Evolutionary conservation across 2,797 vertebrate species (phyloP).

Genomic region (Todus mexicanus): DNA sequence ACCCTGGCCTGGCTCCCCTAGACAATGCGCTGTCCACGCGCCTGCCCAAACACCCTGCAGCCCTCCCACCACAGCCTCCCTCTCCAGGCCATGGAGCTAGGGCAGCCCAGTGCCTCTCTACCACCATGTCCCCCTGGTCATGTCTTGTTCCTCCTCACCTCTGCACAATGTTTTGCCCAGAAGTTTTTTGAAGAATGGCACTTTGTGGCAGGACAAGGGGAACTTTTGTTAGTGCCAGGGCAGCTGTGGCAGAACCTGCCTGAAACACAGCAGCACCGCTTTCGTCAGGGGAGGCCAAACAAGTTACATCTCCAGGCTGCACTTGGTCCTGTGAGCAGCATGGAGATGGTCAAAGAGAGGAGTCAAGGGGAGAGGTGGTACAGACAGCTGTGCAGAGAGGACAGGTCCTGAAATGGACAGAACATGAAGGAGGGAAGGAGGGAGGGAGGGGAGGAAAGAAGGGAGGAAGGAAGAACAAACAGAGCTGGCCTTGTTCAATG

Average conservation of each 20-base stretch:
- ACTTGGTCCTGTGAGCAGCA: neutral
- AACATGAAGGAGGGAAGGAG: neutral
- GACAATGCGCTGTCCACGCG: neutral
- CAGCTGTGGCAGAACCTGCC: neutral
- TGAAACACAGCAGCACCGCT: neutral
- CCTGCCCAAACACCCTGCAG: neutral
- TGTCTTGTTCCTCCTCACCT: neutral
- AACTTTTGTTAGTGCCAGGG: neutral
- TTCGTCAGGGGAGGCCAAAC: neutral
- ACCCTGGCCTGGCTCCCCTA: neutral
- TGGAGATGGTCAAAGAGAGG: neutral
- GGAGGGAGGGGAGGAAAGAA: neutral
- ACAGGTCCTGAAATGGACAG: neutral
- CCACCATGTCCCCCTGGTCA: neutral
- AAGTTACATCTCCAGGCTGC: neutral
- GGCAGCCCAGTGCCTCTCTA: neutral
- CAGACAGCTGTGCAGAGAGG: neutral
- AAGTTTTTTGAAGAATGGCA: neutral
- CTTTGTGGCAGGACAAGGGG: conserved; percentile 22
- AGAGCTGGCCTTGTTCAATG: neutral
- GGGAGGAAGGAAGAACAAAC: neutral
- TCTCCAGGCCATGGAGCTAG: rapidly evolving
- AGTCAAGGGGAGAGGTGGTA: neutral
- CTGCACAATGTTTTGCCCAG: neutral
- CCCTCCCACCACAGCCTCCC: neutral